Percentiles rank a stretch among this genome's conserved stretches.
These are phyloP conservation scores for Ptilonorhynchus violaceus DNA, from an alignment of 2,113 vertebrate species.

Conservation along the genomic window DNA sequence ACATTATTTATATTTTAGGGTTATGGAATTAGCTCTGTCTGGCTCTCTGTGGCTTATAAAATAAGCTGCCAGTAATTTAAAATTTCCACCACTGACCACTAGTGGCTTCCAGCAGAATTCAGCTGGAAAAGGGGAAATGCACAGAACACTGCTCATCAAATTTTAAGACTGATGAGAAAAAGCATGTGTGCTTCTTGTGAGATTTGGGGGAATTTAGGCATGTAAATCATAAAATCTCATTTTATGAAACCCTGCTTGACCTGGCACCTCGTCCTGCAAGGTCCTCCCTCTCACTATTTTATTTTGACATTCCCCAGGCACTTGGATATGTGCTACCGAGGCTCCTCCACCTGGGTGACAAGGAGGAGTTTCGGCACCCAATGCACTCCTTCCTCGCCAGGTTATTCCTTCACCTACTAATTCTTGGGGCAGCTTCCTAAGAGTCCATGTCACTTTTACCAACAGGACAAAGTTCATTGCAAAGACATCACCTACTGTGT, in stretches of 20 bases:
- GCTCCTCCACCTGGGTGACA: not conserved
- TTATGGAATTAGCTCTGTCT: not conserved
- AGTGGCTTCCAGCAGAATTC: not conserved
- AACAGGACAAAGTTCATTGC: not conserved
- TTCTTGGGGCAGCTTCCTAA: not conserved
- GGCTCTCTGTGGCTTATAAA: not conserved
- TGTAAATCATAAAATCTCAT: not conserved
- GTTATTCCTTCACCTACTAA: not conserved
- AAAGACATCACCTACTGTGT: not conserved
- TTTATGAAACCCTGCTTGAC: not conserved
- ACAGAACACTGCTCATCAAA: not conserved
- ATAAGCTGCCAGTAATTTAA: not conserved
- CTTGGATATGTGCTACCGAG: not conserved
- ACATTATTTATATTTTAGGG: not conserved
- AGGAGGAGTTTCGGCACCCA: not conserved
- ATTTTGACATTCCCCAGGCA: not conserved
- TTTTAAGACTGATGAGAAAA: not conserved
- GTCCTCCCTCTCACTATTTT: not conserved
- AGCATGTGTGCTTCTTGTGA: not conserved
- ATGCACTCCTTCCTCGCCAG: not conserved
- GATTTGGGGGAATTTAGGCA: not conserved
- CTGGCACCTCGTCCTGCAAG: not conserved
- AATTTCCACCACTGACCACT: not conserved
- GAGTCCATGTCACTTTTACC: not conserved
- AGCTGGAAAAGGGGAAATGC: not conserved